Conservation (phyloP, 2,797 vertebrate genomes). For the Aeoliscus strigatus region DNA sequence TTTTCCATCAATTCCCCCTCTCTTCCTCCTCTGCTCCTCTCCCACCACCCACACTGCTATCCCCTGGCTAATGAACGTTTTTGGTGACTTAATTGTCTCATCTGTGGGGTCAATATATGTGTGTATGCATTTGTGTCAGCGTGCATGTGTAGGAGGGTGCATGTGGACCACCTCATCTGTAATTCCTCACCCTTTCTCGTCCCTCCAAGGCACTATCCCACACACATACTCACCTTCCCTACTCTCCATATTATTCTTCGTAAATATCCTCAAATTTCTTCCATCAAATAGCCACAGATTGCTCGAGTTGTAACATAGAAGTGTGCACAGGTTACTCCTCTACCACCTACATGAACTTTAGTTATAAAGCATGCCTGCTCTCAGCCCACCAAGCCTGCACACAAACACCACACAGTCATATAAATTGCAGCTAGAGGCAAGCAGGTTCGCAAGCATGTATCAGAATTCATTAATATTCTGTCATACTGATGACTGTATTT, state of each 20-base stretch:
- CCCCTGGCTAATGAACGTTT: slow-evolving; percentile 67
- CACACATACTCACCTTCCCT: slow-evolving; percentile 30
- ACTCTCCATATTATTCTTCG: slow-evolving; percentile 56
- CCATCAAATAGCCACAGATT: slow-evolving; percentile 30
- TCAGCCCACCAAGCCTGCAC: too few relatives aligned
- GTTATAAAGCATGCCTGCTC: slow-evolving; percentile 48
- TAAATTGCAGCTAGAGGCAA: slow-evolving; percentile 3
- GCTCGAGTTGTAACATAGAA: slow-evolving; percentile 44
- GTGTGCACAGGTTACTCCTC: slow-evolving; percentile 43
- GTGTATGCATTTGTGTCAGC: slow-evolving; percentile 19
- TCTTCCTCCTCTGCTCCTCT: slow-evolving; percentile 56
- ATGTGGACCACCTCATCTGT: slow-evolving; percentile 52
- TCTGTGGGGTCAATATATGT: slow-evolving; percentile 54
- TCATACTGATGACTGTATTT: slow-evolving; percentile 18
- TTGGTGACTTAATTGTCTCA: slow-evolving; percentile 72
- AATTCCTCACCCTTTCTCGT: slow-evolving; percentile 33
- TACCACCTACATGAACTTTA: slow-evolving; percentile 62
- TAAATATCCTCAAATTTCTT: slow-evolving; percentile 63
- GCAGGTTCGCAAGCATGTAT: slow-evolving; percentile 2
- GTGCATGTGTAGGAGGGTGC: slow-evolving; percentile 21
- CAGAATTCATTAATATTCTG: slow-evolving; percentile 20
- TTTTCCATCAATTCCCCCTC: slow-evolving; percentile 75
- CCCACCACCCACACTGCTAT: slow-evolving; percentile 68
- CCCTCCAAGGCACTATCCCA: slow-evolving; percentile 31
- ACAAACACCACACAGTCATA: slow-evolving; percentile 6